A percentile compares a stretch with the other conserved stretches of the same genome.
These are phyloP conservation scores for Dichetophora obliterata DNA, from an alignment of 2,888 invertebrate genomes.

Conservation along the genomic window DNA sequence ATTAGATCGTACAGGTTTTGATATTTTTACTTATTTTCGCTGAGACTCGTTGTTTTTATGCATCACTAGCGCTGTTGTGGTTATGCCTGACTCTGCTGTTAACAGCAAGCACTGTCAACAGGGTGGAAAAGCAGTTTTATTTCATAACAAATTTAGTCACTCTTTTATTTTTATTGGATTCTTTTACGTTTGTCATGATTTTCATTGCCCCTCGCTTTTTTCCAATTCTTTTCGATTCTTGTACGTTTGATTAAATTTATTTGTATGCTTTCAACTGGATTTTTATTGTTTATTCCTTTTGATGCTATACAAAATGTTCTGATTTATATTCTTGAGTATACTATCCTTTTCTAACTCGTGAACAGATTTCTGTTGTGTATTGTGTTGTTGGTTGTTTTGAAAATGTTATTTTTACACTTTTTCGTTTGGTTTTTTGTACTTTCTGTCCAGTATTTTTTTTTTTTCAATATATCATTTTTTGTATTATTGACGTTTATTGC, in stretches of 20 bases:
- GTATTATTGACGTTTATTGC: slow-evolving; percentile 28
- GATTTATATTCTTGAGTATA: background rate
- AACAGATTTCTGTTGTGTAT: slow-evolving; percentile 25
- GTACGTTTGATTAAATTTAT: background rate
- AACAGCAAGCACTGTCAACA: background rate
- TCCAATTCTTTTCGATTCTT: background rate
- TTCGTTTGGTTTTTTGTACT: slow-evolving; percentile 15
- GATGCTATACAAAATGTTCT: background rate
- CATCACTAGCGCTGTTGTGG: background rate
- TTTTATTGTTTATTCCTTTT: slow-evolving; percentile 38
- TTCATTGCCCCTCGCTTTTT: background rate
- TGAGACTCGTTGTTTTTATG: background rate
- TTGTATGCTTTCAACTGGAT: slow-evolving; percentile 36
- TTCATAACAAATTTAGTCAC: background rate
- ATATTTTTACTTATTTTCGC: background rate
- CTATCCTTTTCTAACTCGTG: background rate
- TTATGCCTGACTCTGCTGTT: background rate
- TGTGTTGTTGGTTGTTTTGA: slow-evolving; percentile 6
- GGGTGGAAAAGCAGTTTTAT: background rate
- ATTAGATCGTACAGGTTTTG: background rate
- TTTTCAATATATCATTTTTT: slow-evolving; percentile 1
- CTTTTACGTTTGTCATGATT: background rate
- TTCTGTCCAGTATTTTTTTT: background rate
- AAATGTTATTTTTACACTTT: slow-evolving; percentile 21
- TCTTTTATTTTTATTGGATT: background rate